These are phyloP conservation scores for Edolisoma coerulescens DNA, from an alignment of 2,113 vertebrate species.

Conservation along the genomic window DNA sequence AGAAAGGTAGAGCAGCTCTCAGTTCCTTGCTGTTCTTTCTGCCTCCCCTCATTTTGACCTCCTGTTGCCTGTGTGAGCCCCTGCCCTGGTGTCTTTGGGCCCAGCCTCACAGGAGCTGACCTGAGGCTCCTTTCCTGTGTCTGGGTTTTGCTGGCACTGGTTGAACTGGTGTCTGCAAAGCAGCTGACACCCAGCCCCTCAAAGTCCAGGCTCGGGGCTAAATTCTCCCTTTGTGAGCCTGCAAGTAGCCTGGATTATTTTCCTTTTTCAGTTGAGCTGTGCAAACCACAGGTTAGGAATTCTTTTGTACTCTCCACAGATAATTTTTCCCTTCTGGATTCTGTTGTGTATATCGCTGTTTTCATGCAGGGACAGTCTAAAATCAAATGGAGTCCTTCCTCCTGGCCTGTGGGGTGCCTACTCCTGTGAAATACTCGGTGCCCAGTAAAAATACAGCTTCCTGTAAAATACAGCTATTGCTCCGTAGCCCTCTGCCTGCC, in stretches of 20 bases:
- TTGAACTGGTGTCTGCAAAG: neutral
- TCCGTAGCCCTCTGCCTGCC: neutral
- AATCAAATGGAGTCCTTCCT: neutral
- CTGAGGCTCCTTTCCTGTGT: neutral
- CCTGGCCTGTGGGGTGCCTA: neutral
- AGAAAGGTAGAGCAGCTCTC: constrained; percentile 82
- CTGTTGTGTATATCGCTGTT: neutral
- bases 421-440: neutral
- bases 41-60: neutral
- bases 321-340: neutral
- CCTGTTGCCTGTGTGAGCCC: neutral
- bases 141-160: neutral
- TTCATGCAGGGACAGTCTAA: neutral
- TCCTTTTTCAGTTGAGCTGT: neutral
- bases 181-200: neutral
- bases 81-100: neutral
- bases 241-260: neutral
- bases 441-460: neutral
- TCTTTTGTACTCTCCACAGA: neutral
- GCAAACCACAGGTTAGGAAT: neutral
- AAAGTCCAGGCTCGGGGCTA: neutral
- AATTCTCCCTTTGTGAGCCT: neutral
- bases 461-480: neutral
- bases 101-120: neutral
- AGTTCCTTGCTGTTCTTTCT: neutral